These are phyloP conservation scores for Idaea biselata DNA, from an alignment of 2,888 invertebrate genomes.

Conservation along the genomic window DNA sequence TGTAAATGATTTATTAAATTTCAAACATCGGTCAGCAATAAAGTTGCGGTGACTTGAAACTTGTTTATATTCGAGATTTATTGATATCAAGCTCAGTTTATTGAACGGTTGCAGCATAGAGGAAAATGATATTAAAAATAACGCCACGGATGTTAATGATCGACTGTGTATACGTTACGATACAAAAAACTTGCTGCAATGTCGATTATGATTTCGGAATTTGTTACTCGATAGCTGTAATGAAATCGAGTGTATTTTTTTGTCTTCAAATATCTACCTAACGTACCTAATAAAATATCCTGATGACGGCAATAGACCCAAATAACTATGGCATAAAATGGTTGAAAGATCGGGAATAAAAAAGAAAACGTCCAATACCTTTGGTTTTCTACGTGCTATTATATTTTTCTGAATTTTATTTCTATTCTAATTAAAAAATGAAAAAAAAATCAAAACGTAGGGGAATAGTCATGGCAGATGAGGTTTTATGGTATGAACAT, in stretches of 20 bases:
- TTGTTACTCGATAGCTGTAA: neutral
- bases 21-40: conserved; percentile 62
- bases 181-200: neutral
- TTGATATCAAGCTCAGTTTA: conserved; percentile 53
- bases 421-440: too few relatives aligned
- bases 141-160: conserved; percentile 7
- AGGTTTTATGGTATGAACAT: too few relatives aligned
- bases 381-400: too few relatives aligned
- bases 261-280: neutral
- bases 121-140: conserved; percentile 3
- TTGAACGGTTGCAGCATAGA: conserved; percentile 49
- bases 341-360: too few relatives aligned
- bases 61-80: conserved; percentile 67
- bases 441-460: too few relatives aligned
- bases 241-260: neutral
- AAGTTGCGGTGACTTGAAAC: conserved; percentile 52
- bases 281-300: too few relatives aligned
- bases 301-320: too few relatives aligned
- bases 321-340: too few relatives aligned
- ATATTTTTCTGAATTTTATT: too few relatives aligned
- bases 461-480: too few relatives aligned
- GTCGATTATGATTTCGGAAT: neutral
- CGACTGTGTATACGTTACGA: conserved; percentile 10
- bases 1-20: conserved; percentile 68
- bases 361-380: too few relatives aligned